Evolutionary conservation across 1,140 invertebrate genomes (phyloP).

Genomic region (Chironomus tepperi): DNA sequence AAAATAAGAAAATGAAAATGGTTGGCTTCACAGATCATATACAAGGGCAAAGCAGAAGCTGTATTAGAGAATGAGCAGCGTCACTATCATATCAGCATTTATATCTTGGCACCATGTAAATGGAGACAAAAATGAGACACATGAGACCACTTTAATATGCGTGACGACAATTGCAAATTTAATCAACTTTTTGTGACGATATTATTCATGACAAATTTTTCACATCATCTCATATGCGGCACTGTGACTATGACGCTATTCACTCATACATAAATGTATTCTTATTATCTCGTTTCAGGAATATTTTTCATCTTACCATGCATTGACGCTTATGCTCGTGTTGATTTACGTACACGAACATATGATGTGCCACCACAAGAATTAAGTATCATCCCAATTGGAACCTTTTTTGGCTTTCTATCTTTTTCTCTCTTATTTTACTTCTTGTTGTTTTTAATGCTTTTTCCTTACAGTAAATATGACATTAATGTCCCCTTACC

Average conservation of each 20-base stretch:
- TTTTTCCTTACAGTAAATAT: no score
- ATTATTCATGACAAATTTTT: no score
- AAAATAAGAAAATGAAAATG: not conserved
- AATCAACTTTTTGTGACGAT: not conserved
- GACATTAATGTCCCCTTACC: no score
- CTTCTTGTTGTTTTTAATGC: no score
- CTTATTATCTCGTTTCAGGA: constrained; percentile 37
- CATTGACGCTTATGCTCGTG: constrained; percentile 61
- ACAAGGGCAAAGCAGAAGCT: not conserved
- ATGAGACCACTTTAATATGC: constrained; percentile 18
- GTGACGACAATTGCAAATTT: constrained; percentile 12
- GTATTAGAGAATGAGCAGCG: not conserved
- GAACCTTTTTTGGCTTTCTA: not conserved
- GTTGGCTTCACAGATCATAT: constrained; percentile 1
- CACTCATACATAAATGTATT: not conserved
- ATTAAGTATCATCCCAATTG: constrained; percentile 45
- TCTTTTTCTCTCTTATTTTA: no score
- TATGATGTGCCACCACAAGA: constrained; percentile 71
- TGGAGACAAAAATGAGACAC: constrained; percentile 14
- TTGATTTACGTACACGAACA: constrained; percentile 60
- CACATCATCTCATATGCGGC: no score
- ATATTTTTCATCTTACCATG: constrained; percentile 69
- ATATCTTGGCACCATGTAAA: constrained; percentile 3
- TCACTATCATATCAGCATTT: not conserved
- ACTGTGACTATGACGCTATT: no score